Percentiles rank a stretch among this genome's conserved stretches.
Evolutionary conservation across 1,140 invertebrate species (phyloP).

Genomic region (Hylyphantes graminicola): DNA sequence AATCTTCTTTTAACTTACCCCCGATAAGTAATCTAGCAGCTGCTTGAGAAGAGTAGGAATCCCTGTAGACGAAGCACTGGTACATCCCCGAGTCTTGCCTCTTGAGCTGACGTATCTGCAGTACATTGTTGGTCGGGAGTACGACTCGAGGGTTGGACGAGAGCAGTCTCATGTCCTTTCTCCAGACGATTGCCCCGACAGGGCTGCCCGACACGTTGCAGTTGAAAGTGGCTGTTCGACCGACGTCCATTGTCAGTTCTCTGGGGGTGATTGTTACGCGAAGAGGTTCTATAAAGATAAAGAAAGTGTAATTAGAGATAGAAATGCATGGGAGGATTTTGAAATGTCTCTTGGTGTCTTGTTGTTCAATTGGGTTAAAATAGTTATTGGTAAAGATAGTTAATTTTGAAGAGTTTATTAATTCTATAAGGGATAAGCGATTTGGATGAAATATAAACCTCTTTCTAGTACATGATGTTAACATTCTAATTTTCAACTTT

Average conservation of each 20-base stretch:
- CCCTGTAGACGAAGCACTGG: constrained; percentile 93
- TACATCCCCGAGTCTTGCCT: constrained; percentile 98
- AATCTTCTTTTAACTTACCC: constrained; percentile 64
- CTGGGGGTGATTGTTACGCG: constrained; percentile 70
- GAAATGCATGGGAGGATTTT: neutral
- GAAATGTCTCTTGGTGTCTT: neutral
- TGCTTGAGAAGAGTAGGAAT: constrained; percentile 81
- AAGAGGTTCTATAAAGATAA: constrained; percentile 52
- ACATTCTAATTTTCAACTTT: no score
- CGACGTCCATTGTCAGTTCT: constrained; percentile 93
- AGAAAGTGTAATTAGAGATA: neutral
- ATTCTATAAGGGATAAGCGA: neutral
- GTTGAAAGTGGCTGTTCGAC: constrained; percentile 94
- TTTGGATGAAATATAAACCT: neutral
- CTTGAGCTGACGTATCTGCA: constrained; percentile 76
- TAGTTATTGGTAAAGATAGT: neutral
- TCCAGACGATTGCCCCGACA: constrained; percentile 72
- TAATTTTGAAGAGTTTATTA: neutral
- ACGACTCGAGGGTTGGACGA: constrained; percentile 49
- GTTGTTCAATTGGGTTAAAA: neutral
- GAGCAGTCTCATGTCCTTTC: constrained; percentile 72
- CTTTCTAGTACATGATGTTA: no score
- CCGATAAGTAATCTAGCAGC: constrained; percentile 67
- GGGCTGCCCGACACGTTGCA: constrained; percentile 86
- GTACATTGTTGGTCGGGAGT: constrained; percentile 51